A percentile compares a stretch with the other conserved stretches of the same genome.
These are phyloP conservation scores for Paradoxurus hermaphroditus DNA, from an alignment of 2,113 vertebrate species.

Conservation along the genomic window DNA sequence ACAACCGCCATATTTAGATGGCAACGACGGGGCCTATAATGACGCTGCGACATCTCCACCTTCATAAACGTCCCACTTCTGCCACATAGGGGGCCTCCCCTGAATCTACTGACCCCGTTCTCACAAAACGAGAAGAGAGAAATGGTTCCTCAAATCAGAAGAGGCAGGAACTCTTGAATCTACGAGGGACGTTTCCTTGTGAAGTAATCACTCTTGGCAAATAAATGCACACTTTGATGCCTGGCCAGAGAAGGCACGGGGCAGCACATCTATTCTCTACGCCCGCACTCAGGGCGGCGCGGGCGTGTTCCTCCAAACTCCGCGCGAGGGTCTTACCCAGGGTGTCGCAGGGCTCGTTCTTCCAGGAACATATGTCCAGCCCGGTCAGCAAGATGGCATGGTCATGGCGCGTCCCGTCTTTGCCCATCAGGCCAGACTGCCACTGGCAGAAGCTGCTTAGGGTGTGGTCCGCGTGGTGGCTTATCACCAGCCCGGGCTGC, in stretches of 20 bases:
- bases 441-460: conserved; percentile 95
- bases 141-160: background rate
- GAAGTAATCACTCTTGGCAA: background rate
- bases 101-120: background rate
- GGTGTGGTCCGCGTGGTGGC: conserved; percentile 93
- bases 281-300: too few relatives aligned
- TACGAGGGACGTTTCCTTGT: background rate
- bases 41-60: background rate
- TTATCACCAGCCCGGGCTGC: conserved; percentile 91
- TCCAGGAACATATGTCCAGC: conserved; percentile 95
- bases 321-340: conserved; percentile 80
- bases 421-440: conserved; percentile 90
- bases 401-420: conserved; percentile 89
- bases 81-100: background rate
- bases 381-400: conserved; percentile 94
- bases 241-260: background rate
- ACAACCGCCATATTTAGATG: background rate
- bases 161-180: background rate
- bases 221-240: rapidly evolving
- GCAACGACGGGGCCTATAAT: background rate
- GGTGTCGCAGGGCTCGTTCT: conserved; percentile 94
- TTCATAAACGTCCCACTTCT: background rate
- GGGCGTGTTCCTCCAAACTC: rapidly evolving
- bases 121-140: background rate
- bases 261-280: background rate